Evolutionary conservation across 2,113 vertebrate species (phyloP).

Genomic region (Maccullochella peelii): DNA sequence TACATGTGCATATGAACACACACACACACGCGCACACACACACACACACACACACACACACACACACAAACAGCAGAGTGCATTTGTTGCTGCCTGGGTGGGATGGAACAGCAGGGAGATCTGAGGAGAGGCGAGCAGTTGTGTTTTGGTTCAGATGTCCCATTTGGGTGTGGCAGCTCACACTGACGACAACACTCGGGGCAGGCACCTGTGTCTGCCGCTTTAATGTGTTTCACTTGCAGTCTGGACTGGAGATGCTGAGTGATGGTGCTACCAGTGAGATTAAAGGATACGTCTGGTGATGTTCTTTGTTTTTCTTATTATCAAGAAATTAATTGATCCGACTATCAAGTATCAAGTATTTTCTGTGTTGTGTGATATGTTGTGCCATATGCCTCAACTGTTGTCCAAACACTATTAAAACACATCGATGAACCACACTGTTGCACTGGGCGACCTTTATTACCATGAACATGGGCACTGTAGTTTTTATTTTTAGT

Average conservation of each 20-base stretch:
- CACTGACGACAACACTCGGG: constrained; percentile 52
- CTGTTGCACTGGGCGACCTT: neutral
- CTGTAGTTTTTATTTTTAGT: neutral
- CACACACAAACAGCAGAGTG: constrained; percentile 36
- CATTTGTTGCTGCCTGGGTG: constrained; percentile 81
- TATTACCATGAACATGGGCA: neutral
- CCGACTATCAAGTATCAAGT: too few relatives aligned
- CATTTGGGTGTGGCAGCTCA: constrained; percentile 71
- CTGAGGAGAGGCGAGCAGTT: constrained; percentile 70
- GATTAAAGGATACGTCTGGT: constrained; percentile 3
- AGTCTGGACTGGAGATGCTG: neutral
- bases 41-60: constrained; percentile 49
- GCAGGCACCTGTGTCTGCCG: constrained; percentile 54
- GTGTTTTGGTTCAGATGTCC: constrained; percentile 74
- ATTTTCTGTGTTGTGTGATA: neutral
- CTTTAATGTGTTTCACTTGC: constrained; percentile 17
- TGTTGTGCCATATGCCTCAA: neutral
- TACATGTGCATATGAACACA: constrained; percentile 63
- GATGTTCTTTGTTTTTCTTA: neutral
- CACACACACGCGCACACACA: constrained; percentile 57
- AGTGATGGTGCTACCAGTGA: neutral
- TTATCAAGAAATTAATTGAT: neutral
- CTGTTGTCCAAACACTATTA: neutral
- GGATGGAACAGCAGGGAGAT: constrained; percentile 78
- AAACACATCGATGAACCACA: neutral